A percentile compares a stretch with the other conserved stretches of the same genome.
phyloP scores from a whole-genome alignment of 2,888 invertebrate species.

The Troilus luridus region DNA sequence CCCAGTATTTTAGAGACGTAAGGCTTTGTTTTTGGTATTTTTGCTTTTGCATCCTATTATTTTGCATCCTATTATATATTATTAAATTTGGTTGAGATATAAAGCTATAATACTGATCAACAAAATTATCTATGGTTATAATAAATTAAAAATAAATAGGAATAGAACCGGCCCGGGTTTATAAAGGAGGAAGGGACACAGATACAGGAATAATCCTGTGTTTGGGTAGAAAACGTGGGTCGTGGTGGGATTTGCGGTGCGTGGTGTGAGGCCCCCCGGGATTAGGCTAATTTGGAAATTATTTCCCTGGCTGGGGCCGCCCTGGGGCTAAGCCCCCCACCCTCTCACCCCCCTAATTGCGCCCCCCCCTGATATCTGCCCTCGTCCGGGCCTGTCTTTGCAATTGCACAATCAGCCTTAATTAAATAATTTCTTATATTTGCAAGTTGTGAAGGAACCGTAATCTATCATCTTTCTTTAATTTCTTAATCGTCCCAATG shows the following conservation, averaged over 20 bases:
- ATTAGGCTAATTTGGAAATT: slow-evolving; percentile 57
- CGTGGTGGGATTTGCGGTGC: slow-evolving; percentile 56
- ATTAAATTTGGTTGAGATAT: background rate
- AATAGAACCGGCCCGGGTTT: background rate
- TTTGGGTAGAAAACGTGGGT: slow-evolving; percentile 39
- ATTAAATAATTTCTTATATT: background rate
- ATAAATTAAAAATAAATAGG: background rate
- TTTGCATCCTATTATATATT: too few relatives aligned
- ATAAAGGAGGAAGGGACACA: background rate
- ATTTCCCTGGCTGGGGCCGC: slow-evolving; percentile 49
- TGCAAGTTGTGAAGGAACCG: background rate
- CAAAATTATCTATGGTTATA: background rate
- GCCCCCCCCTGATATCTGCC: background rate
- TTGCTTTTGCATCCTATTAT: too few relatives aligned
- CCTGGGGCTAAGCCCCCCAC: slow-evolving; percentile 7
- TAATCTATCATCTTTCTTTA: background rate
- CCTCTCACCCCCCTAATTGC: background rate
- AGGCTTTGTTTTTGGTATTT: too few relatives aligned
- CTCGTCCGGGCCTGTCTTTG: slow-evolving; percentile 4
- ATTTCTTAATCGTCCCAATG: background rate
- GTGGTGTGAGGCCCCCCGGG: slow-evolving; percentile 49
- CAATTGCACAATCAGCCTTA: slow-evolving; percentile 1
- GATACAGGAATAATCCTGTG: slow-evolving; percentile 41
- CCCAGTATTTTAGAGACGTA: too few relatives aligned
- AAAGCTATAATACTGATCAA: background rate